Base-by-base conservation (phyloP, 2,888 invertebrate genomes). In the Phalera bucephala region DNA sequence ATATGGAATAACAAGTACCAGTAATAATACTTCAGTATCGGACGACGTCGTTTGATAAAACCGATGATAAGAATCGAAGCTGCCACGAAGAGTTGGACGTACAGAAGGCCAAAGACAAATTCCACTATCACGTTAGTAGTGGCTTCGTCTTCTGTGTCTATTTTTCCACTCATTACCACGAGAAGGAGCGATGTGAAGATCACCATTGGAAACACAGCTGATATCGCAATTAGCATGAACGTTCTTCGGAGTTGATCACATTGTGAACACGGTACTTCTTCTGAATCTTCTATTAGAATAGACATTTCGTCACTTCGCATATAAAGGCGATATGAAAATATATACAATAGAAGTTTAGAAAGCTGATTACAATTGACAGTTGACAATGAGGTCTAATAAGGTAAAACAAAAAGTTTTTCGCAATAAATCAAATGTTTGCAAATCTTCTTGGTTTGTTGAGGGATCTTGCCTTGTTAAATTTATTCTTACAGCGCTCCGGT, bases 161-260 rank as follows among this genome's bases (percentile, higher is more conserved):
- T 44, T 5, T 56, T 56, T 1, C 47, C 52, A 0, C 60, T 43
- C 1, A 72, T 55, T 10, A 75, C 47, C 0, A 73, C 12, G 0
- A 79, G 52, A 0, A 84, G 63, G 0, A 82, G 22, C 0, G 62
- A 68, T 6, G 70, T 67, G 31, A 84, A 84, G 8, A 73, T 28
- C 0, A 81, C 22, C 60, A 84, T 80, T 0, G 83, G 83, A 0
- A 79, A 35, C 0, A 82, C 67, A 6, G 82, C 74, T n/a, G 85
- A 76, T n/a, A 70, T 21, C 0, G 71, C 75, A 3, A 81, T 67
- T 35, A 77, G 31, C 4, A 72, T 34, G 33, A 80, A 80, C 0
- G 71, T 71, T 31, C 53, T 71, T 2, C 72, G 56, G 0, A 83
- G 46, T 7, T 68, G 61, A 0, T 52, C 52, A 45, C 84, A 83